Evolutionary conservation across 2,888 invertebrate species (phyloP).

Genomic region (Chamaedrilus cognettii): DNA sequence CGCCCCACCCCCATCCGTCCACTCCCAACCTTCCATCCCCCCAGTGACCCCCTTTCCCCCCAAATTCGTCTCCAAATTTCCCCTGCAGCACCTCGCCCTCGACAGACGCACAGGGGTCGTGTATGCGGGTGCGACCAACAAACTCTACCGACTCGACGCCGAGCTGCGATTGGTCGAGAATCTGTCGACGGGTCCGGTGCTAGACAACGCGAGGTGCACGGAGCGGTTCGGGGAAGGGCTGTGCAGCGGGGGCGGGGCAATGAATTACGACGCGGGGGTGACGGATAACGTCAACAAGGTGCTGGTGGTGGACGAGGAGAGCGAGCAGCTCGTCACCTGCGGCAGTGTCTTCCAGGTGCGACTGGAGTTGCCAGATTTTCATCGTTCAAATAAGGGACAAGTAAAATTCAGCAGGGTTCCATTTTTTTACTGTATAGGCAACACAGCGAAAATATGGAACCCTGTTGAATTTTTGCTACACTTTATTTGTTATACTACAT

Average conservation of each 20-base stretch:
- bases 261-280: slow-evolving; percentile 6
- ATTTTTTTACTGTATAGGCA: too few relatives aligned
- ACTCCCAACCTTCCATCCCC: too few relatives aligned
- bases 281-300: slow-evolving; percentile 53
- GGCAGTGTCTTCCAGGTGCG: slow-evolving; percentile 54
- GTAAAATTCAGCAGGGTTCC: too few relatives aligned
- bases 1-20: too few relatives aligned
- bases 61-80: neutral
- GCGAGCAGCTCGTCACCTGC: slow-evolving; percentile 51
- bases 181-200: slow-evolving; percentile 23
- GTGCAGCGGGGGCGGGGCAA: slow-evolving; percentile 18
- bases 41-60: too few relatives aligned
- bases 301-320: slow-evolving; percentile 44
- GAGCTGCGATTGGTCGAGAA: slow-evolving; percentile 12
- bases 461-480: too few relatives aligned
- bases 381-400: too few relatives aligned
- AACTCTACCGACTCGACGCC: neutral
- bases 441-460: too few relatives aligned
- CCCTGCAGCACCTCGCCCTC: neutral
- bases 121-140: neutral
- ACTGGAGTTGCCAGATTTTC: too few relatives aligned
- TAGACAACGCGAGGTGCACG: slow-evolving; percentile 21
- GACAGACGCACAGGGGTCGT: neutral
- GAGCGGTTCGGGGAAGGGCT: slow-evolving; percentile 13
- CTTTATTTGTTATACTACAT: too few relatives aligned